phyloP scores from a whole-genome alignment of 1,140 invertebrate species.

The Aphaenogaster ashmeadi region DNA sequence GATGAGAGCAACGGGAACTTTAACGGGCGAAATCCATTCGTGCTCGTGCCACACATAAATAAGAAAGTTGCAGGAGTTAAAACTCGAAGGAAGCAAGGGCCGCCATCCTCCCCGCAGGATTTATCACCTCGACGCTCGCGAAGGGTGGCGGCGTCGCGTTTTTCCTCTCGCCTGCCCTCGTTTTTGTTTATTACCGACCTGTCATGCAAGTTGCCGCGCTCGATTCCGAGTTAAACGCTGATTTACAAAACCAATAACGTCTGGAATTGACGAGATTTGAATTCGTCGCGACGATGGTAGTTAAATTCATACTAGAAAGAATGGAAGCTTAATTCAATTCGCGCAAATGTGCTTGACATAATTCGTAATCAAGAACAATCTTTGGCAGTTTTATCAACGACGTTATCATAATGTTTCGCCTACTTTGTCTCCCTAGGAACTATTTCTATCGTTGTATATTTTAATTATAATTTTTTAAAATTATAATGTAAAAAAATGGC shows the following conservation, averaged over 20 bases:
- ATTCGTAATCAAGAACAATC: neutral
- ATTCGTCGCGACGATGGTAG: slow-evolving; percentile 45
- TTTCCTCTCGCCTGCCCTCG: slow-evolving; percentile 27
- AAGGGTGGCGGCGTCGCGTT: slow-evolving; percentile 33
- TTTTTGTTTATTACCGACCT: slow-evolving; percentile 72
- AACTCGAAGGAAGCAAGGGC: slow-evolving; percentile 76
- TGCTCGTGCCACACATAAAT: slow-evolving; percentile 82
- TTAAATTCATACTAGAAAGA: slow-evolving; percentile 8
- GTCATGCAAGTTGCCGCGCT: slow-evolving; percentile 63
- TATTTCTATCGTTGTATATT: neutral
- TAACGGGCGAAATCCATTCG: slow-evolving; percentile 81
- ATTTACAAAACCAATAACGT: slow-evolving; percentile 72
- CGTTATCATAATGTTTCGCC: neutral
- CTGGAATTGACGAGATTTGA: slow-evolving; percentile 56
- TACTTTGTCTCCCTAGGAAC: neutral
- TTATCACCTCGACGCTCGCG: slow-evolving; percentile 70
- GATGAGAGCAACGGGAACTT: slow-evolving; percentile 65
- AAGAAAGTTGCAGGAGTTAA: slow-evolving; percentile 84
- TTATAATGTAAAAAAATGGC: neutral
- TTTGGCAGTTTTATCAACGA: neutral
- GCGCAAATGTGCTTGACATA: neutral
- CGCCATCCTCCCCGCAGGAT: slow-evolving; percentile 58
- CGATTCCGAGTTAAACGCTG: slow-evolving; percentile 62
- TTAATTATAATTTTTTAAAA: neutral
- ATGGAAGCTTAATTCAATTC: neutral